Evolutionary conservation across 92 coral and sea anemone species (phyloP), one percentile per base, ranked within the genome.

Genomic region (Epizoanthus scotinus): DNA sequence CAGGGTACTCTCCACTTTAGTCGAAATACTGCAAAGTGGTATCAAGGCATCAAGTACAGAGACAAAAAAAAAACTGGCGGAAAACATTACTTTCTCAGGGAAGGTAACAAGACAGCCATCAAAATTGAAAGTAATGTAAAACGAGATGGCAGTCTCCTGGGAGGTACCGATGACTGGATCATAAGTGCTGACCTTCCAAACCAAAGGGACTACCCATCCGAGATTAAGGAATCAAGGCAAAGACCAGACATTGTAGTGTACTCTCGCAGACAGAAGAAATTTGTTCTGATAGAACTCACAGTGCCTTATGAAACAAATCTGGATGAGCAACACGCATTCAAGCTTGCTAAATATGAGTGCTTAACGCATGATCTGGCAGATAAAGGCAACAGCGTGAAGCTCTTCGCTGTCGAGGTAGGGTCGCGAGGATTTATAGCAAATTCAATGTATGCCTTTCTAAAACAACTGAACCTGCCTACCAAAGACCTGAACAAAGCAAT

Each of bases 131-230:
- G 25, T 60, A 60, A 60, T 60, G 65, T 60, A 60, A 19, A 60
- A 60, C 65, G 65, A 60, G 65, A 60, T 60, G 65, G 65, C 36
- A 1, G 65, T 60, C 65, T 60, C 65, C 22, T 60, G 24, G 28
- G 65, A 60, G 65, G 8, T 60, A 60, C 28, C 65, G 65, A 60
- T 60, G 65, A 60, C 65, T 19, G 65, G 65, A 60, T 20, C 24
- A 60, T 60, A 60, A 60, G 65, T 60, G 65, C 65, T 60, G 65
- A 60, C 65, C 65, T 60, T 60, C 65, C 65, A 60, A 60, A 60
- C 65, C 65, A 60, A 60, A 60, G 65, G 65, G 65, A 60, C 65
- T 60, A 60, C 65, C 65, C 65, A 25, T 9, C 65, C 65, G 65
- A 60, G 65, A 26, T 60, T 19, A 2, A 60, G 65, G 65, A 60